Conservation (phyloP, 2,797 vertebrate genomes). For the Myotis myotis region DNA sequence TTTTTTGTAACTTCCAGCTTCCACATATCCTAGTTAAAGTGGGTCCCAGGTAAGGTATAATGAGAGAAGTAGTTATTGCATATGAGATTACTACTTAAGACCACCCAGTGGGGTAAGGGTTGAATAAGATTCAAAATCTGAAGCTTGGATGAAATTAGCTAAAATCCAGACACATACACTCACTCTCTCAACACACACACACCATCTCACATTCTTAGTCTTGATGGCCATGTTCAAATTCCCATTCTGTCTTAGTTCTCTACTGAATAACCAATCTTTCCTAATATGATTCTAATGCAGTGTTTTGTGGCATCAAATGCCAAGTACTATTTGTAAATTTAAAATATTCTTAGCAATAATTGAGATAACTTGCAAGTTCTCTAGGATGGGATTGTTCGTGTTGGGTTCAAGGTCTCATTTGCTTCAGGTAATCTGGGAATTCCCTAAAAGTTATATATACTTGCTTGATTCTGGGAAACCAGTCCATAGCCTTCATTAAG, state of each 20-base stretch:
- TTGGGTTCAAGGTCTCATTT: neutral
- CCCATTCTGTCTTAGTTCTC: neutral
- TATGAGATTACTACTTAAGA: neutral
- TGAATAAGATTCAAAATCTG: neutral
- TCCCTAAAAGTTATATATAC: neutral
- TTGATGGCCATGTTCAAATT: neutral
- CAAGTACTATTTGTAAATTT: neutral
- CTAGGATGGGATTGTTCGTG: neutral
- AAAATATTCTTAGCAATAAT: neutral
- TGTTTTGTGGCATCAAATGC: neutral
- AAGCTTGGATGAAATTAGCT: neutral
- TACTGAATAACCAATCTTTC: neutral
- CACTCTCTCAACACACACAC: too few species aligned
- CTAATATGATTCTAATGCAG: neutral
- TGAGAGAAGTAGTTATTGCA: neutral
- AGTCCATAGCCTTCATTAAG: constrained; percentile 11
- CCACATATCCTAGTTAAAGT: neutral
- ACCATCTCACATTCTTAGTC: neutral
- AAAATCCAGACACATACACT: neutral
- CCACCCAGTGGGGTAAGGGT: neutral
- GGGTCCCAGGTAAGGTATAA: neutral
- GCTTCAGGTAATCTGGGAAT: constrained; percentile 10
- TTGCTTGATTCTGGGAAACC: neutral
- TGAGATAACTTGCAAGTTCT: neutral
- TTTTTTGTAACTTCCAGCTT: neutral